Evolutionary conservation across 64 coral and sea anemone genomes (phyloP), one percentile per base, ranked within the genome.

Genomic region (Stylophora pistillata): DNA sequence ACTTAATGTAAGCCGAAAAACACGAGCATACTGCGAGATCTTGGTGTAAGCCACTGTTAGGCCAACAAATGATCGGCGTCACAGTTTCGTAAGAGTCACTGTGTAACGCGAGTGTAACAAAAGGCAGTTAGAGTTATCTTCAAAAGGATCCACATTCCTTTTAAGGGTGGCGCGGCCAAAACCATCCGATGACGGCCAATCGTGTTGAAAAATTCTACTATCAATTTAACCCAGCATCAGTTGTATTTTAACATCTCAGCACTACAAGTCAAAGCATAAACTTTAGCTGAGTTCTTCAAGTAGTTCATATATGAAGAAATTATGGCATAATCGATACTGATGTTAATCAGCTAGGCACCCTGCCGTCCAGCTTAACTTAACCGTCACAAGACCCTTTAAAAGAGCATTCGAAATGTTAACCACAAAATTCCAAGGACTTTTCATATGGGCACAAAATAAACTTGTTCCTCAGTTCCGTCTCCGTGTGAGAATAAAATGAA

Each of bases 121-220:
- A 15, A 16, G 33, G 34, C 16, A 68, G 69, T 9, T 28, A 41
- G 15, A 53, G 33, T 10, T 84, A 84, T 84, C 80, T 84, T 0
- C 1, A 9, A 27, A 53, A 53, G 33, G 20, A 84, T 84, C 80
- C 52, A 30, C 80, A 84, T 84, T 84, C 80, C 61, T 41, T 33
- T 34, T 10, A 4, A 70, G 80, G 80, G 80, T 53, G 80, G 62
- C 53, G 15, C 60, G 64, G 25, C 34, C 30, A 81, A 5, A 10
- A 16, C 17, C 33, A 61, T 82, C 58, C 64, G 59, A 16, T 10
- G 64, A 11, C 21, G 21, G 20, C 64, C 4, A 25, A 28, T 12
- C 37, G 26, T 68, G 64, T 10, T 12, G 64, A 68, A n/a, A 68
- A 10, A 11, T 68, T 26, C n/a, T 68, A 21, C 64, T 4, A 26